phyloP scores from a whole-genome alignment of 2,888 invertebrate genomes.

The Monopis laevigella region DNA sequence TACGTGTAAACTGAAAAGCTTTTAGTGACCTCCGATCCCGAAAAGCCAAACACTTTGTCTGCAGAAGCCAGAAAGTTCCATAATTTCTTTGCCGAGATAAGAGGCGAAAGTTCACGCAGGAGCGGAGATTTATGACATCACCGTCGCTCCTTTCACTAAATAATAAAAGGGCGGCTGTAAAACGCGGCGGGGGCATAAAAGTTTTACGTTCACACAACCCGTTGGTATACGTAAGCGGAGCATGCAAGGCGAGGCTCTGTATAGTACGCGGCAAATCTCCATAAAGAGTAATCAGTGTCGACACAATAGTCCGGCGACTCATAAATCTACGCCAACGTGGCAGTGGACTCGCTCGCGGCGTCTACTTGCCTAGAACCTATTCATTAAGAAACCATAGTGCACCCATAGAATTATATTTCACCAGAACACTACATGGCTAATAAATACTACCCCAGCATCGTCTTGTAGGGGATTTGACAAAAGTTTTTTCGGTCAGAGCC shows the following conservation, averaged over 20 bases:
- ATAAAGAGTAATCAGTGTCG: constrained; percentile 61
- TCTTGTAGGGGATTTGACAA: no score
- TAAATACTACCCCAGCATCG: no score
- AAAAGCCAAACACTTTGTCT: constrained; percentile 66
- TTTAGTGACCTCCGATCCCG: constrained; percentile 53
- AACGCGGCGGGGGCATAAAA: constrained; percentile 62
- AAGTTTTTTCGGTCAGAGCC: no score
- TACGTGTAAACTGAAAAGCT: constrained; percentile 41
- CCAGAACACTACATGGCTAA: no score
- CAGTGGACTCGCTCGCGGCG: constrained; percentile 20
- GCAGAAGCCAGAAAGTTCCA: constrained; percentile 63
- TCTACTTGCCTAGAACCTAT: constrained; percentile 5
- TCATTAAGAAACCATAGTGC: no score
- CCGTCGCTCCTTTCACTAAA: constrained; percentile 66
- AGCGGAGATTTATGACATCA: constrained; percentile 66
- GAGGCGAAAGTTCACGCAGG: constrained; percentile 66
- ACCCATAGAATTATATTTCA: no score
- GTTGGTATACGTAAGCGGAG: constrained; percentile 49
- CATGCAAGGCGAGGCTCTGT: constrained; percentile 24
- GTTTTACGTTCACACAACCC: constrained; percentile 64
- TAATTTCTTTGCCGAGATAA: constrained; percentile 66
- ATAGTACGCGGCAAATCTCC: constrained; percentile 44
- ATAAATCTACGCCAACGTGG: constrained; percentile 47
- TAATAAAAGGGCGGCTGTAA: constrained; percentile 66
- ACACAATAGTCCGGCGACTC: constrained; percentile 43